These are phyloP conservation scores for Mimumesa dahlbomi DNA, from an alignment of 2,888 invertebrate species.

Conservation along the genomic window DNA sequence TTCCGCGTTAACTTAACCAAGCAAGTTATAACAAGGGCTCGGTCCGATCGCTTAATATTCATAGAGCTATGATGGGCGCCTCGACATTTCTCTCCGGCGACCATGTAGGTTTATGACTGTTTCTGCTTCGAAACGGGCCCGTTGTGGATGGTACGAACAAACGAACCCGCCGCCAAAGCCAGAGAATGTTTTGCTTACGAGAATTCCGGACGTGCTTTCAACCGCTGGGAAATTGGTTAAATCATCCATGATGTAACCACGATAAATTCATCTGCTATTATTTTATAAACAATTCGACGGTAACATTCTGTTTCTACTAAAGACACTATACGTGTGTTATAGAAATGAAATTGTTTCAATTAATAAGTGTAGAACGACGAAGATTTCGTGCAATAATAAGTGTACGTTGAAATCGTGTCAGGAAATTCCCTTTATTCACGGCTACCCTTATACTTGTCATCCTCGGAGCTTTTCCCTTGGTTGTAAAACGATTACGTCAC, in stretches of 20 bases:
- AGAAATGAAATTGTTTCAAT: too few relatives aligned
- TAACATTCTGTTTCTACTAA: too few relatives aligned
- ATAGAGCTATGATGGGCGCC: slow-evolving; percentile 38
- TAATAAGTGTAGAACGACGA: too few relatives aligned
- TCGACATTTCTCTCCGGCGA: slow-evolving; percentile 35
- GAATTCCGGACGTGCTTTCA: slow-evolving; percentile 10
- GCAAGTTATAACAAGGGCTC: slow-evolving; percentile 50
- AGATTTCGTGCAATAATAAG: too few relatives aligned
- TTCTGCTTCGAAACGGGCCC: slow-evolving; percentile 49
- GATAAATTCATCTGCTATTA: not conserved
- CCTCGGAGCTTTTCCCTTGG: slow-evolving; percentile 3
- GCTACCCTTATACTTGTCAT: not conserved
- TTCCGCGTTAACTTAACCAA: slow-evolving; percentile 48
- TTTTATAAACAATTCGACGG: not conserved
- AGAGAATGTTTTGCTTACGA: slow-evolving; percentile 2
- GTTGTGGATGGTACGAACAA: slow-evolving; percentile 35
- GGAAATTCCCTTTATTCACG: slow-evolving; percentile 1
- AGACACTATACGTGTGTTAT: too few relatives aligned
- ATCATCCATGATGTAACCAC: not conserved
- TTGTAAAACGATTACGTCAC: slow-evolving; percentile 39
- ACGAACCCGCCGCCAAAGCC: slow-evolving; percentile 8
- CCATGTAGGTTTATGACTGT: slow-evolving; percentile 54
- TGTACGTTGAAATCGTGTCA: not conserved
- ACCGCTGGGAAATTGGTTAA: not conserved
- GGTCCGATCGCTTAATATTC: slow-evolving; percentile 55